Evolutionary conservation across 1,140 invertebrate genomes (phyloP).

Genomic region (fruit fly (Drosophila melanogaster)): DNA sequence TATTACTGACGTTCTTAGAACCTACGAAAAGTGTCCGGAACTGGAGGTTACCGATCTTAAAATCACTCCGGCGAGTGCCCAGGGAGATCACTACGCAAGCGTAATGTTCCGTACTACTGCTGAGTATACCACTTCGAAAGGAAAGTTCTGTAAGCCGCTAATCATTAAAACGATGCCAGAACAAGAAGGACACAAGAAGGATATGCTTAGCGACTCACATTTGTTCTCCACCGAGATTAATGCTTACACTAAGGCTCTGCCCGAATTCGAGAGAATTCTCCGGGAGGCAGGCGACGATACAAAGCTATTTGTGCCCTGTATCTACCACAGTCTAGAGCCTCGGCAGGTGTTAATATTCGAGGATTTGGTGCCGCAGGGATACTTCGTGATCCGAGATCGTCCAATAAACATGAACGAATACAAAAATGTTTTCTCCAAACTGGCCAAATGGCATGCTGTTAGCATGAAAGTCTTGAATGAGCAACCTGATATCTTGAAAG

Average conservation of each 20-base stretch:
- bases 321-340: constrained; percentile 58
- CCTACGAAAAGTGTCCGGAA: constrained; percentile 32
- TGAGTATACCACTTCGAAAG: constrained; percentile 22
- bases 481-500: constrained; percentile 39
- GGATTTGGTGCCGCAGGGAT: constrained; percentile 61
- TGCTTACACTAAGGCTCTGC: constrained; percentile 62
- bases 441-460: constrained; percentile 72
- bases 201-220: constrained; percentile 43
- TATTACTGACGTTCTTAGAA: constrained; percentile 42
- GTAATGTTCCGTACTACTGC: constrained; percentile 64
- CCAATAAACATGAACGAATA: constrained; percentile 37
- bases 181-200: constrained; percentile 59
- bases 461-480: constrained; percentile 60
- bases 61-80: constrained; percentile 58
- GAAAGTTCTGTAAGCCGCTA: constrained; percentile 32
- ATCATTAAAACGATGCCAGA: constrained; percentile 76
- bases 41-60: constrained; percentile 40
- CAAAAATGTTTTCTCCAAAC: constrained; percentile 27
- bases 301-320: constrained; percentile 31
- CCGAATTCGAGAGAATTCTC: constrained; percentile 63
- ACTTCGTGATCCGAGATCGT: constrained; percentile 38
- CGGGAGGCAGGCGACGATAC: constrained; percentile 52
- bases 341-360: constrained; percentile 64
- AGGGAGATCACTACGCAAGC: constrained; percentile 80
- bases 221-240: constrained; percentile 69